A percentile compares a stretch with the other conserved stretches of the same genome.
These are phyloP conservation scores for Lochmaea capreae DNA, from an alignment of 2,888 invertebrate species.

Conservation along the genomic window DNA sequence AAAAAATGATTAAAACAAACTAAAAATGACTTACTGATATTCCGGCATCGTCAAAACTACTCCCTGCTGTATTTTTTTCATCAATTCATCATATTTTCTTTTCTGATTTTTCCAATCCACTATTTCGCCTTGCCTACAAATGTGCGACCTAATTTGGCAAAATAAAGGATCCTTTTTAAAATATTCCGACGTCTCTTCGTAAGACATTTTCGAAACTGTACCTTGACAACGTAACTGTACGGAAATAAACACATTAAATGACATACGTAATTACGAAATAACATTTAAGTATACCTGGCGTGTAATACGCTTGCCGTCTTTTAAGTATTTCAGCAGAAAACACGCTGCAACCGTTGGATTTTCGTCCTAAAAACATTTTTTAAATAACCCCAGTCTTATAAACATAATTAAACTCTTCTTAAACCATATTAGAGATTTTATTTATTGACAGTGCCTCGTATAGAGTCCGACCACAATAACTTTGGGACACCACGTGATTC, in stretches of 20 bases:
- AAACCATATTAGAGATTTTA: no score
- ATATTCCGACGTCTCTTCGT: constrained; percentile 58
- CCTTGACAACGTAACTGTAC: constrained; percentile 67
- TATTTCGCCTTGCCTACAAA: constrained; percentile 65
- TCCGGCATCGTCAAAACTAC: constrained; percentile 62
- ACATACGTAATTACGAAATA: not conserved
- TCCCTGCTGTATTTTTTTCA: constrained; percentile 54
- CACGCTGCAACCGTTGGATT: constrained; percentile 65
- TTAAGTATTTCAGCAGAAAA: constrained; percentile 63
- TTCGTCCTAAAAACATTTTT: constrained; percentile 56
- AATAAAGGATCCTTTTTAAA: constrained; percentile 66
- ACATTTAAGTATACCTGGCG: constrained; percentile 54
- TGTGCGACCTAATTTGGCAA: constrained; percentile 63
- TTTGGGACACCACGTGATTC: no score
- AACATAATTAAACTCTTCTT: no score
- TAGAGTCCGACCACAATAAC: no score
- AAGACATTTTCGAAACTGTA: constrained; percentile 57
- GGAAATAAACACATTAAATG: not conserved
- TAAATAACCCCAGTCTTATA: not conserved
- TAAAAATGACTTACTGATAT: constrained; percentile 64
- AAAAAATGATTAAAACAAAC: no score
- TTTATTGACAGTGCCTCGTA: no score
- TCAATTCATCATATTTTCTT: constrained; percentile 63
- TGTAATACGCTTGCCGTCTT: constrained; percentile 48
- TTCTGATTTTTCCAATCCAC: constrained; percentile 67